Evolutionary conservation across 2,113 vertebrate species (phyloP).

Genomic region (Rhinoderma darwinii): DNA sequence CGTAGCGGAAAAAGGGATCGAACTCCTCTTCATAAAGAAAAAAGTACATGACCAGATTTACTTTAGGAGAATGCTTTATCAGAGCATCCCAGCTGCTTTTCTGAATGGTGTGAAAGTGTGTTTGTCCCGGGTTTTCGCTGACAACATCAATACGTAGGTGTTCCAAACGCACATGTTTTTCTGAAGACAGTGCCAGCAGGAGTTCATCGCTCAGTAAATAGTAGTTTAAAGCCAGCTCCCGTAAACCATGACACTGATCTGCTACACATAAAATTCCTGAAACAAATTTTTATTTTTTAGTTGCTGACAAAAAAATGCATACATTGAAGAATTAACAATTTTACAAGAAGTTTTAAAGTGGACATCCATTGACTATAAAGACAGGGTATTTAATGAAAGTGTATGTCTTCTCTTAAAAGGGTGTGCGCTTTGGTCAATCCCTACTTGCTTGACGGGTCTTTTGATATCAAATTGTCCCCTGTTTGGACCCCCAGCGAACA

Average conservation of each 20-base stretch:
- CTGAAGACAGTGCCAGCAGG: constrained; percentile 92
- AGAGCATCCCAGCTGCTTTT: constrained; percentile 99
- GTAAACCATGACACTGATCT: constrained; percentile 93
- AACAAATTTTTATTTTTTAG: background rate
- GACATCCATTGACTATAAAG: background rate
- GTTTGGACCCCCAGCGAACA: no score
- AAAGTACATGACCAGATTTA: constrained; percentile 98
- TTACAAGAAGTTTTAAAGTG: background rate
- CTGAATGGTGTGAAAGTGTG: constrained; percentile 91
- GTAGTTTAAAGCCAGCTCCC: constrained; percentile 93
- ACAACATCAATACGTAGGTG: constrained; percentile 97
- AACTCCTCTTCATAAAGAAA: constrained; percentile 97
- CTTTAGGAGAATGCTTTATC: constrained; percentile 93
- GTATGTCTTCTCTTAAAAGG: background rate
- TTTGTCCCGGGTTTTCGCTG: constrained; percentile 93
- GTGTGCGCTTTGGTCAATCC: no score
- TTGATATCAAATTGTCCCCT: no score
- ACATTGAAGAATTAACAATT: background rate
- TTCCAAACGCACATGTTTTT: constrained; percentile 93
- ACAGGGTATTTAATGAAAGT: background rate
- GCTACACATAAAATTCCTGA: constrained; percentile 85
- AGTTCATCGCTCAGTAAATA: constrained; percentile 92
- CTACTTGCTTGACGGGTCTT: no score
- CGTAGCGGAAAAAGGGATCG: constrained; percentile 92
- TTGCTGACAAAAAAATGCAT: background rate